Evolutionary conservation across 2,888 invertebrate species (phyloP), one percentile per base, ranked within the genome.

Genomic region (Rhyacophila evoluta): DNA sequence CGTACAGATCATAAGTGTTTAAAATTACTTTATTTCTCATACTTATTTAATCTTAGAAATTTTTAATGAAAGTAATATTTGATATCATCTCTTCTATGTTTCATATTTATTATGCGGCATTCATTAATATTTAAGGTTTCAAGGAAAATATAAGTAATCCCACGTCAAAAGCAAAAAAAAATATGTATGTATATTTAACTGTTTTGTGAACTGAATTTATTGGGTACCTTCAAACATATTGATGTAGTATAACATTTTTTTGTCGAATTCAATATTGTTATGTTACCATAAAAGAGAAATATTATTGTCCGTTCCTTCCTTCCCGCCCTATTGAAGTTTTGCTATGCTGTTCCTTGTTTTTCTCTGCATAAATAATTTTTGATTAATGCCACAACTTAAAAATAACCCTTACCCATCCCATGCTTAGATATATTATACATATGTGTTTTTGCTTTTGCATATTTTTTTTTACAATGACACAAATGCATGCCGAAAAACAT

Each of bases 141-240:
- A 55, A 55, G 55, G 10, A 55, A 55, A 74, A 37, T 74, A 55
- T 67, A 19, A 74, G 67, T 67, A 25, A 67, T 36, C 11, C 67
- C 70, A 75, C 39, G 75, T 70, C 77, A 77, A 77, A 77, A 77
- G 77, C 77, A 77, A 77, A 77, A 77, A 75, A 72, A 71, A 71
- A 67, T 74, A 74, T 82, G 83, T 83, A 82, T 87, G 87, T 87
- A 73, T 73, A 74, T 77, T 68, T 69, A 68, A 38, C 29, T 72
- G 37, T 67, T 37, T 71, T 68, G 73, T 73, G 33, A 55, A 73
- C 73, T 89, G 89, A 89, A 89, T 89, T 89, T 89, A 89, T 89
- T 89, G 77, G 77, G 77, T 73, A 28, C 8, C 73, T 68, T 69
- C 12, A 55, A 55, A 41, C 67, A 72, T 55, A 55, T 76, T 33